A percentile compares a stretch with the other conserved stretches of the same genome.
phyloP scores from a whole-genome alignment of 1,140 invertebrate genomes.

The Heliconius hewitsoni region DNA sequence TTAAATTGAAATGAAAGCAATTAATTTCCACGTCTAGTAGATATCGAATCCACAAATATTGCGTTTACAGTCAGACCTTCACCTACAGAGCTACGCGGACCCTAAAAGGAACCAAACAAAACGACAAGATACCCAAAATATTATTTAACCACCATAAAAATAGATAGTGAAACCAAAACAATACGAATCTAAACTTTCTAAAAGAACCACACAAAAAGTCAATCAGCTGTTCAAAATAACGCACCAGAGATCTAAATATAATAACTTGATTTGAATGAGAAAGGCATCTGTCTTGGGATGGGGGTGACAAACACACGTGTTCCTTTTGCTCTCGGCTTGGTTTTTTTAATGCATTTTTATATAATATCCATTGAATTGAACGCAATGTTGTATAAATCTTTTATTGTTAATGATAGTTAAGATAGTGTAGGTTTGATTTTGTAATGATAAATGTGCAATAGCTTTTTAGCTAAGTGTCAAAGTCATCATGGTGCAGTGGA shows the following conservation, averaged over 20 bases:
- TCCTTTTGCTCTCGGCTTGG: neutral
- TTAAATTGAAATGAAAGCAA: no score
- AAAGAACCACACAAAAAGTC: neutral
- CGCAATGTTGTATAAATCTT: neutral
- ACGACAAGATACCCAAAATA: neutral
- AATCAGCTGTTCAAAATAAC: slow-evolving; percentile 38
- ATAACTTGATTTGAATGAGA: slow-evolving; percentile 55
- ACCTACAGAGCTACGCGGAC: no score
- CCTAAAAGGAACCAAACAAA: neutral
- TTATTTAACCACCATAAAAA: neutral
- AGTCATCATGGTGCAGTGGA: no score
- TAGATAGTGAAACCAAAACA: slow-evolving; percentile 14
- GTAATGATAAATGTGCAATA: neutral
- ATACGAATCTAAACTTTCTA: neutral
- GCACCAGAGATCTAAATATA: slow-evolving; percentile 53
- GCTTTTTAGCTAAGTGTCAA: no score
- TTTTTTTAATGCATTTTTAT: neutral
- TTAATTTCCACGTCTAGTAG: no score
- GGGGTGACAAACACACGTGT: slow-evolving; percentile 42
- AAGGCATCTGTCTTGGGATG: slow-evolving; percentile 51
- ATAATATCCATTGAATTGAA: neutral
- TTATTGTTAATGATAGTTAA: neutral
- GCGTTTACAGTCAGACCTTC: neutral
- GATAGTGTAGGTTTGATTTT: neutral
- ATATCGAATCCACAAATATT: no score